Evolutionary conservation across 2,797 vertebrate genomes (phyloP), one percentile per base, ranked within the genome.

Genomic region (Microctenopoma steveboyesi): DNA sequence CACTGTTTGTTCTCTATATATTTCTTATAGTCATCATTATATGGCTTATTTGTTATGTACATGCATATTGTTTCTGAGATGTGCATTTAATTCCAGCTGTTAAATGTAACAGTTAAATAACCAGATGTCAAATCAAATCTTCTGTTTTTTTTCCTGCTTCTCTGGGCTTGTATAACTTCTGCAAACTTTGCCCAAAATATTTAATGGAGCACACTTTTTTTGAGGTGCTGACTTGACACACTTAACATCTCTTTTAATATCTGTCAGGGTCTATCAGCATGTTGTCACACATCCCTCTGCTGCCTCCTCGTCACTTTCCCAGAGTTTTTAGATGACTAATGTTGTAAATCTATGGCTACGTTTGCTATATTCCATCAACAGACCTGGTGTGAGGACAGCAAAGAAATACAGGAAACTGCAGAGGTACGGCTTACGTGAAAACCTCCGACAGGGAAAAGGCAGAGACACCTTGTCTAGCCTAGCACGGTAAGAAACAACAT

Each of bases 401-500:
- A 70, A 59, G 5, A 74, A 49, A 13, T 67, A 78, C 75, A 80
- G 84, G 82, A 85, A 87, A 78, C 27, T 45, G 47, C 13, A 47
- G 37, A 49, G 1, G 22, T 48, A 53, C 27, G 53, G 22, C 59
- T 35, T 71, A 42, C 69, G 10, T 63, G 62, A 72, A 52, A 55
- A 35, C 3, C 53, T 45, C 10, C 50, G 39, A 59, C 47, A n/a
- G 64, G 81, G 72, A 86, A 89, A 75, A 67, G 70, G 79, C 55
- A 86, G 81, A 82, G 89, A 88, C 86, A 84, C 74, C 77, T 86
- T 86, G 86, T 92, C 89, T 83, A 70, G 46, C 15, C n/a, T 55
- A 51, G 79, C 83, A 93, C 92, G 91, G 92, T 92, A 76, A 84
- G 30, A 60, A 71, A 50, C 33, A 63, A 64, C 64, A 69, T 13